These are phyloP conservation scores for Porites lutea DNA, from an alignment of 64 coral and sea anemone genomes.

Conservation along the genomic window DNA sequence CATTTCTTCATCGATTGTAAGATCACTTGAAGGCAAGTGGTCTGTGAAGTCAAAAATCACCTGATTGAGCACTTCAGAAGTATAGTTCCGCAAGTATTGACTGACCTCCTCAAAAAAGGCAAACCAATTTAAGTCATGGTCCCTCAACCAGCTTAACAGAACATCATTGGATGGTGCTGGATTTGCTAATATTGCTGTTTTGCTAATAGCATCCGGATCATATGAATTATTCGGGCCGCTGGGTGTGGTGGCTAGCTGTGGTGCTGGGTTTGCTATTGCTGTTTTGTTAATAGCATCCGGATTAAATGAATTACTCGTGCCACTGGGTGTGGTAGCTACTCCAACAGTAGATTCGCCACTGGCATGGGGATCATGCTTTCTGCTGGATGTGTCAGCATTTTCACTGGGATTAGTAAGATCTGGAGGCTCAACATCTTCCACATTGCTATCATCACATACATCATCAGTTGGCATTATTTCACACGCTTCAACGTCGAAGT, in stretches of 20 bases:
- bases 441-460: background rate
- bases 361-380: too few relatives aligned
- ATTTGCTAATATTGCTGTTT: background rate
- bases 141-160: constrained; percentile 32
- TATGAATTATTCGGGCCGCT: too few relatives aligned
- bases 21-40: constrained; percentile 45
- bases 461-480: background rate
- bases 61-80: constrained; percentile 51
- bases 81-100: constrained; percentile 36
- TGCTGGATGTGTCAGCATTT: background rate
- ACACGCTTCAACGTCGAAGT: constrained; percentile 20
- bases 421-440: background rate
- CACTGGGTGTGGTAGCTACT: too few relatives aligned
- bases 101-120: constrained; percentile 50
- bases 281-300: too few relatives aligned
- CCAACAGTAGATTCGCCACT: too few relatives aligned
- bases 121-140: constrained; percentile 72
- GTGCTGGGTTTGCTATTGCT: too few relatives aligned
- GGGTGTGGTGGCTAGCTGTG: too few relatives aligned
- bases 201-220: constrained; percentile 23
- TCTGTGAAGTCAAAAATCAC: constrained; percentile 59
- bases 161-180: constrained; percentile 37
- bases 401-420: background rate
- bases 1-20: constrained; percentile 56
- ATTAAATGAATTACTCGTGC: too few relatives aligned